Conservation (phyloP, 2,113 vertebrate species). For the Megaleporinus macrocephalus region DNA sequence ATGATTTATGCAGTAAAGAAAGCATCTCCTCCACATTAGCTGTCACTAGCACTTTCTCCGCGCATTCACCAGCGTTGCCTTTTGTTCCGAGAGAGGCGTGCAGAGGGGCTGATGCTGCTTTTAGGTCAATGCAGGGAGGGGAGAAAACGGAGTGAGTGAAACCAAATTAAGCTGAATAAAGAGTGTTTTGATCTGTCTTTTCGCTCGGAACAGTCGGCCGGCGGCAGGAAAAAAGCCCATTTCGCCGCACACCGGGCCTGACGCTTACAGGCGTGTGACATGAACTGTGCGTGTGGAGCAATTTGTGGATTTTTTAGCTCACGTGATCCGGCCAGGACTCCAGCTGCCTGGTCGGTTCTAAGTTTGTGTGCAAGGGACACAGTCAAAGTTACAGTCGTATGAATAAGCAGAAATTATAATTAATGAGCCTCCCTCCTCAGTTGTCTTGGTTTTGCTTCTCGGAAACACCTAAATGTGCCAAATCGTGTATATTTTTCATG, state of each 20-base stretch:
- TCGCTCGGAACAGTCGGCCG: not conserved
- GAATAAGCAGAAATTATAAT: not conserved
- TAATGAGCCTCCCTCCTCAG: not conserved
- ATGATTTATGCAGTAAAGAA: slow-evolving; percentile 53
- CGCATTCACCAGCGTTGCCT: slow-evolving; percentile 5
- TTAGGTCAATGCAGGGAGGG: not conserved
- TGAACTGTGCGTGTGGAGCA: not conserved
- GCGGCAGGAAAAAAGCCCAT: not conserved
- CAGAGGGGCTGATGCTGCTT: slow-evolving; percentile 5
- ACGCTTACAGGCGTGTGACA: not conserved
- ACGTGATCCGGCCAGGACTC: not conserved
- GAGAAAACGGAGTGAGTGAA: not conserved
- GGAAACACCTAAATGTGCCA: not conserved
- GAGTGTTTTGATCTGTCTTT: slow-evolving; percentile 16
- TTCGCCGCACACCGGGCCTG: not conserved
- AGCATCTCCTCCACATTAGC: slow-evolving; percentile 49
- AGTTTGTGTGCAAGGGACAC: not conserved
- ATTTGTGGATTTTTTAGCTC: not conserved
- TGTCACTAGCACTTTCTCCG: slow-evolving; percentile 55
- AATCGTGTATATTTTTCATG: not conserved
- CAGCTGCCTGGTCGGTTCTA: not conserved
- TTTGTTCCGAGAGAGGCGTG: not conserved
- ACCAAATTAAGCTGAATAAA: slow-evolving; percentile 33
- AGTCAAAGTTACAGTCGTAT: not conserved
- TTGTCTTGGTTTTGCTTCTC: not conserved